Evolutionary conservation across 2,888 invertebrate genomes (phyloP), one percentile per base, ranked within the genome.

Genomic region (Oegoconia quadripuncta): DNA sequence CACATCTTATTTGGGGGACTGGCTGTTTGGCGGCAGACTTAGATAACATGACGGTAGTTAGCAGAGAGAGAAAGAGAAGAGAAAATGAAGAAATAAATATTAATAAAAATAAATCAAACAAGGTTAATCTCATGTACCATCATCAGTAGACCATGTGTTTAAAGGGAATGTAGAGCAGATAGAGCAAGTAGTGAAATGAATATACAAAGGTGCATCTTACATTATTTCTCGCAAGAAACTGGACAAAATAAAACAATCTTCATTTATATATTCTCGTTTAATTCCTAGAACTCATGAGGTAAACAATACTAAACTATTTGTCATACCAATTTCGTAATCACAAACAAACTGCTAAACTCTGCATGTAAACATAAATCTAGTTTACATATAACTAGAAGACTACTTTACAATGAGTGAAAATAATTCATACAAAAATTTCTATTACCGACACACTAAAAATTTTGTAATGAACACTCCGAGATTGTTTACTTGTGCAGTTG

Each of bases 251-350:
- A 30, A 36, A 23, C 28, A 22, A 34, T 30, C 5, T 13, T 40
- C 36, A 52, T 65, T 74, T 69, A 74, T 71, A 82, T 81, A 81
- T 74, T 82, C 72, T 79, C 64, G 69, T 84, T 86, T 86, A 76
- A 74, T 87, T 80, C 74, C 86, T 87, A 87, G 74, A 84, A 82
- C 75, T 83, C 84, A 84, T 87, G 86, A 87, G 86, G 86, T 86
- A 87, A 86, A 84, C 82, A 83, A 81, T 64, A 68, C 86, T 84
- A 83, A 69, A 72, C 80, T 84, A 81, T 76, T 64, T 75, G 64
- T 59, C 52, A 70, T 74, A 78, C 78, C 77, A 82, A 81, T 78
- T 64, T 65, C 64, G 50, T 64, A 67, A 68, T 69, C 62, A 65
- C 73, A 69, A 69, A 67, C 57, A 58, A 62, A 61, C 46, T 49